phyloP scores from a whole-genome alignment of 1,140 invertebrate species.

The Samia ricini region DNA sequence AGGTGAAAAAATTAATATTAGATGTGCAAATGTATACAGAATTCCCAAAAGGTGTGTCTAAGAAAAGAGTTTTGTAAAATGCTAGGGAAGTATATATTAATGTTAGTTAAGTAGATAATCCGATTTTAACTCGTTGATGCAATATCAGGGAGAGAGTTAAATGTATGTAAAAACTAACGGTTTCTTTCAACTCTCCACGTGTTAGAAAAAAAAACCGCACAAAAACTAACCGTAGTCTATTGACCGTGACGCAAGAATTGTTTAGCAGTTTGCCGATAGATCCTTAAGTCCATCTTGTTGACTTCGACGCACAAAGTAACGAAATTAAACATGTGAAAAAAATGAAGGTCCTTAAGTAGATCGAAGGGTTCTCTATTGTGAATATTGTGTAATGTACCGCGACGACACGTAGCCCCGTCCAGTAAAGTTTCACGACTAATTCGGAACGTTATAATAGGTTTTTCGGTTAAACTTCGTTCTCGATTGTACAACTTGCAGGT shows the following conservation, averaged over 20 bases:
- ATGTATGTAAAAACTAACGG: constrained; percentile 48
- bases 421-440: constrained; percentile 30
- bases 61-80: not conserved
- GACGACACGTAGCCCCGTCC: constrained; percentile 39
- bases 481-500: constrained; percentile 52
- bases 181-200: constrained; percentile 20
- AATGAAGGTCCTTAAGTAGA: constrained; percentile 65
- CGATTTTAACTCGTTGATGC: constrained; percentile 14
- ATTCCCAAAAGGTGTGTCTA: not conserved
- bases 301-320: constrained; percentile 61
- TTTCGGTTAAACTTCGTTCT: constrained; percentile 28
- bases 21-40: not conserved
- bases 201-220: constrained; percentile 43
- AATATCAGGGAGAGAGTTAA: constrained; percentile 35
- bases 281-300: constrained; percentile 71
- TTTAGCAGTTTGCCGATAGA: constrained; percentile 67
- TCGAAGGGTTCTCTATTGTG: constrained; percentile 68
- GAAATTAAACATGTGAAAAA: constrained; percentile 68
- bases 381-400: constrained; percentile 73
- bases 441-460: constrained; percentile 7
- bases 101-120: constrained; percentile 24
- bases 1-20: no score
- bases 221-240: constrained; percentile 63
- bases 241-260: constrained; percentile 75
- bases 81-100: not conserved